Evolutionary conservation across 1,140 invertebrate genomes (phyloP).

Genomic region (Panulirus ornatus): DNA sequence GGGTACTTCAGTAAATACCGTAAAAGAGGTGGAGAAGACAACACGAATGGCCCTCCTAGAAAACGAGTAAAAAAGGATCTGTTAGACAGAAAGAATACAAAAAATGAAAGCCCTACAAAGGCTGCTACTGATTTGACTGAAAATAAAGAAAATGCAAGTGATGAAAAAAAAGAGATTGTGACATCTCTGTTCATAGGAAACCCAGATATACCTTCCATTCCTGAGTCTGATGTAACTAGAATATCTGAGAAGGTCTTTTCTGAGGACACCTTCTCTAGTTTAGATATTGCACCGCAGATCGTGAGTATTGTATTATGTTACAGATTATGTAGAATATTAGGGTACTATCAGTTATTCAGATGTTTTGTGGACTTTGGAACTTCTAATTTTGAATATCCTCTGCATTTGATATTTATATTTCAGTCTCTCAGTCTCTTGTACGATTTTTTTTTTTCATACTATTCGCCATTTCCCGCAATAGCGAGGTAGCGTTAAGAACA

Average conservation of each 20-base stretch:
- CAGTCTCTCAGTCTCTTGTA: too few species aligned
- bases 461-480: too few species aligned
- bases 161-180: conserved; percentile 18
- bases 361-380: too few species aligned
- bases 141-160: neutral
- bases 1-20: neutral
- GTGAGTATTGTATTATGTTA: conserved; percentile 8
- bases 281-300: conserved; percentile 23
- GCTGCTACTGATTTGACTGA: neutral
- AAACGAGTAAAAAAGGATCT: neutral
- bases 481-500: too few species aligned
- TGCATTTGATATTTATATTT: too few species aligned
- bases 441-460: too few species aligned
- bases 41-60: neutral
- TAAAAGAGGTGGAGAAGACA: neutral
- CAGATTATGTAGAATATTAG: too few species aligned
- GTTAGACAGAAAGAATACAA: neutral
- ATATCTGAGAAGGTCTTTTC: conserved; percentile 48
- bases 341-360: too few species aligned
- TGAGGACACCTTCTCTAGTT: conserved; percentile 4
- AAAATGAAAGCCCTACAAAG: neutral
- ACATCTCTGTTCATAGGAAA: conserved; percentile 28
- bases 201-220: conserved; percentile 36
- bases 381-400: too few species aligned
- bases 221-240: conserved; percentile 1